Evolutionary conservation across 2,797 vertebrate genomes (phyloP).

Genomic region (Champsocephalus gunnari): DNA sequence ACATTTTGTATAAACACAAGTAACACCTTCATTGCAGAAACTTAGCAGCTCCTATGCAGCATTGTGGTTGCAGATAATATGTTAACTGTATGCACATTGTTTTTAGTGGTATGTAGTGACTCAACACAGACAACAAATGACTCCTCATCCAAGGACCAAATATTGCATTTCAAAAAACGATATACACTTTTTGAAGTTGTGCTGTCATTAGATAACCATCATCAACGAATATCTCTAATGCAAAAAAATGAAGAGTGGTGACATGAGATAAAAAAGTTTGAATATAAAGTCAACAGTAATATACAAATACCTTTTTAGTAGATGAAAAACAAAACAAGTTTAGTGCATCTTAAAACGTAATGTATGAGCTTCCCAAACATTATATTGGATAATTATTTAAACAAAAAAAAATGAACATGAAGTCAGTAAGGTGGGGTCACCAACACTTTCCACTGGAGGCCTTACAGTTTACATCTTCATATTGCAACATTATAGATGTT

Average conservation of each 20-base stretch:
- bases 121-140: neutral
- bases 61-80: conserved; percentile 31
- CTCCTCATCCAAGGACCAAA: neutral
- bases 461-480: neutral
- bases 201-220: neutral
- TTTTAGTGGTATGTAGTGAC: neutral
- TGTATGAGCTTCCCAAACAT: neutral
- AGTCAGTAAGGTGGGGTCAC: conserved; percentile 2
- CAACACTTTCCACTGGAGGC: neutral
- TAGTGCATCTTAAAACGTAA: too few species aligned
- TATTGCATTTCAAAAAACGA: neutral
- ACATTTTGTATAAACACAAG: neutral
- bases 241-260: neutral
- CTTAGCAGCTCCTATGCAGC: conserved; percentile 8
- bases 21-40: neutral
- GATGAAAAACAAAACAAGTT: too few species aligned
- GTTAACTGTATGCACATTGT: neutral
- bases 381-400: neutral
- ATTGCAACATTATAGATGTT: neutral
- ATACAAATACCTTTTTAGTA: too few species aligned
- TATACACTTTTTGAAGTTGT: too few species aligned
- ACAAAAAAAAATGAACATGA: neutral
- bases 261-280: neutral
- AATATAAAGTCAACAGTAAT: too few species aligned
- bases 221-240: neutral